Percentiles rank a stretch among this genome's conserved stretches.
These are phyloP conservation scores for Platyura marginata DNA, from an alignment of 1,140 invertebrate species.

Conservation along the genomic window DNA sequence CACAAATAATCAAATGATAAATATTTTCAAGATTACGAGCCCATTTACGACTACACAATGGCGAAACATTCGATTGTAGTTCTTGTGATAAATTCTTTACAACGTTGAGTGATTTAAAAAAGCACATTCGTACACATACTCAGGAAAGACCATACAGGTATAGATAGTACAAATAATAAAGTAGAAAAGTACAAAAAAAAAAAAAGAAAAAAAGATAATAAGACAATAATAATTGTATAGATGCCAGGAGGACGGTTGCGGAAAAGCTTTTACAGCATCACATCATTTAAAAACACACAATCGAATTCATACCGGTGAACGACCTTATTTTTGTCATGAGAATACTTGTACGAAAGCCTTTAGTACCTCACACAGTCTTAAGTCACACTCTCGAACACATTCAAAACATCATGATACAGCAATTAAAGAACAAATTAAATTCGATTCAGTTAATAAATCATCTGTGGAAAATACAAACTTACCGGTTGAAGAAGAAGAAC, in stretches of 20 bases:
- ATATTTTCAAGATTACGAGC: conserved; percentile 52
- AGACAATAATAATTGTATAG: conserved; percentile 24
- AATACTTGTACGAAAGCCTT: conserved; percentile 57
- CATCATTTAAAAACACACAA: conserved; percentile 81
- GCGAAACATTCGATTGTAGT: conserved; percentile 87
- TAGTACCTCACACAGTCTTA: conserved; percentile 61
- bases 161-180: conserved; percentile 14
- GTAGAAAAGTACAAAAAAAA: no score
- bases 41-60: conserved; percentile 81
- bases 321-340: conserved; percentile 20
- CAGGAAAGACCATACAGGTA: conserved; percentile 84
- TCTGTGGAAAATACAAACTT: no score
- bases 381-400: conserved; percentile 55
- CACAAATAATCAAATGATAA: not conserved
- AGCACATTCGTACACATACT: conserved; percentile 82
- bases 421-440: no score
- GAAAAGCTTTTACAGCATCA: conserved; percentile 80
- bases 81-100: conserved; percentile 86
- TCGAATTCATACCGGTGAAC: conserved; percentile 16
- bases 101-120: conserved; percentile 81
- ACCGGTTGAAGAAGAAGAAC: no score
- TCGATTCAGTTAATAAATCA: no score
- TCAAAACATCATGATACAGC: no score
- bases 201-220: no score
- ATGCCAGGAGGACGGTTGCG: conserved; percentile 65